phyloP scores from a whole-genome alignment of 2,797 vertebrate species.

The Cygnus olor region DNA sequence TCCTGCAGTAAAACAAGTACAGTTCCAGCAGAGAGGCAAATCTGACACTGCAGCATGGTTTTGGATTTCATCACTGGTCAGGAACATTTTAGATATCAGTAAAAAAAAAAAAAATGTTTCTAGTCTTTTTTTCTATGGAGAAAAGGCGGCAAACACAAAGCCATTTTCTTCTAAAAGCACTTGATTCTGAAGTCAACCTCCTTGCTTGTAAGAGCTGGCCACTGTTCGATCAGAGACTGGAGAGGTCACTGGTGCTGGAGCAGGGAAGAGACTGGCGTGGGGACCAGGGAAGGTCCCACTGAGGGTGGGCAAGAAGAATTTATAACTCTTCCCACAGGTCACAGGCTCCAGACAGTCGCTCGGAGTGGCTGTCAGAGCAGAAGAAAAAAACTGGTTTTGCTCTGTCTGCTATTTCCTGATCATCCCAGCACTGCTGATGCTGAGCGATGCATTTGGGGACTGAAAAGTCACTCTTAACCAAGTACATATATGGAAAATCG shows the following conservation, averaged over 20 bases:
- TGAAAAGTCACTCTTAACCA: background rate
- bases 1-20: background rate
- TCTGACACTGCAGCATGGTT: conserved; percentile 20
- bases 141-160: rapidly evolving
- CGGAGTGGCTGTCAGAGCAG: rapidly evolving
- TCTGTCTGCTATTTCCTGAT: background rate
- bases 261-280: background rate
- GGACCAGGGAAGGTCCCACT: background rate
- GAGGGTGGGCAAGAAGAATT: background rate
- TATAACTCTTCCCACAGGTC: background rate
- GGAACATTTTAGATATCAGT: background rate
- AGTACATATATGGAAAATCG: no score
- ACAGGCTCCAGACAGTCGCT: background rate
- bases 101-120: background rate
- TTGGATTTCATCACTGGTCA: conserved; percentile 12
- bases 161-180: background rate
- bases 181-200: background rate
- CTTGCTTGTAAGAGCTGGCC: background rate
- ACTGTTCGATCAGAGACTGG: background rate
- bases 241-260: background rate
- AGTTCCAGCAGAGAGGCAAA: conserved; percentile 18
- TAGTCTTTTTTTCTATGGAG: background rate
- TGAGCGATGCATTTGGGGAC: rapidly evolving
- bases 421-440: background rate
- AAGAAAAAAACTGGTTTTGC: rapidly evolving